Percentiles rank a stretch among this genome's conserved stretches.
These are phyloP conservation scores for Mareca strepera DNA, from an alignment of 2,797 vertebrate species.

Conservation along the genomic window DNA sequence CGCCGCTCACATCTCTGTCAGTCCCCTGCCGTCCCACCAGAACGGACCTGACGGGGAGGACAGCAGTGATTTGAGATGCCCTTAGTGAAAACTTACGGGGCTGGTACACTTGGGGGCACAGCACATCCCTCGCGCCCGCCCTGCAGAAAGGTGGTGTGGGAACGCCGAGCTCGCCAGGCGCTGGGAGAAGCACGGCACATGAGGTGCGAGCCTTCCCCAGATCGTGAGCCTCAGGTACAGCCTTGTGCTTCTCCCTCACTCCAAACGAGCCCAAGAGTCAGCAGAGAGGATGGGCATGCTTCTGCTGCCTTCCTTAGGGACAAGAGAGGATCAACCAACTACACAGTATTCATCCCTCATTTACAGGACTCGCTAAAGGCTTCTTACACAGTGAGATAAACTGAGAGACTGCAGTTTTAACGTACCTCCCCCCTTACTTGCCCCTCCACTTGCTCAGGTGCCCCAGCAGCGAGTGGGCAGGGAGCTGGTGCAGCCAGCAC, in stretches of 20 bases:
- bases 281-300: not conserved
- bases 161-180: not conserved
- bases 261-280: not conserved
- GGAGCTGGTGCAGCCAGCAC: not conserved
- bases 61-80: not conserved
- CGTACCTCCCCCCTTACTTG: constrained; percentile 22
- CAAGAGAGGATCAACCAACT: not conserved
- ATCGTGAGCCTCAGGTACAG: not conserved
- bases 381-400: constrained; percentile 46
- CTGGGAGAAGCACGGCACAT: not conserved
- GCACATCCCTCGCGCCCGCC: not conserved
- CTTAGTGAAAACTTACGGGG: not conserved
- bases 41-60: not conserved
- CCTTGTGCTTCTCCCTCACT: not conserved
- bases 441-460: constrained; percentile 49
- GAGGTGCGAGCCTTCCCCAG: not conserved
- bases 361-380: constrained; percentile 10
- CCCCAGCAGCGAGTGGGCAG: accelerated
- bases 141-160: no score
- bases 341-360: not conserved
- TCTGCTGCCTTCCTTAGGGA: not conserved
- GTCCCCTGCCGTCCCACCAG: not conserved
- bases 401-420: constrained; percentile 19
- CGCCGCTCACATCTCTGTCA: constrained; percentile 12
- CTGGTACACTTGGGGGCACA: not conserved